Conservation (phyloP, 2,888 invertebrate species). For the Dexiosoma caninum region DNA sequence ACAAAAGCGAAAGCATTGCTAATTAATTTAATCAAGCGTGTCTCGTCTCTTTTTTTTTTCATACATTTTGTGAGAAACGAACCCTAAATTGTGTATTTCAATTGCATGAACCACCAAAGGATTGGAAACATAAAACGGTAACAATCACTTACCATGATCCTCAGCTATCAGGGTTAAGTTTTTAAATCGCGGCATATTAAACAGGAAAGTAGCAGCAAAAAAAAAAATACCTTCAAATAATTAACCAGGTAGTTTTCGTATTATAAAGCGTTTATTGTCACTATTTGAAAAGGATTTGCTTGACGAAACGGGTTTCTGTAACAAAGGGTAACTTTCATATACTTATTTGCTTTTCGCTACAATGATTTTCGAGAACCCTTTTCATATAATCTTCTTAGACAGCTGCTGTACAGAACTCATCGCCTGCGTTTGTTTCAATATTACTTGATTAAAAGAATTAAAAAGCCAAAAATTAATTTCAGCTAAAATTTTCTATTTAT, state of each 20-base stretch:
- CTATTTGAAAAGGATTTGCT: background rate
- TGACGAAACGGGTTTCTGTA: background rate
- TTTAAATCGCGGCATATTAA: background rate
- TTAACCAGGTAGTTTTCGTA: constrained; percentile 36
- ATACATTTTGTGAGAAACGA: constrained; percentile 25
- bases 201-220: constrained; percentile 27
- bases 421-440: background rate
- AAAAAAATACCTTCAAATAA: background rate
- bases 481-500: background rate
- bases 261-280: background rate
- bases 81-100: constrained; percentile 39
- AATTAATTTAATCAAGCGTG: constrained; percentile 55
- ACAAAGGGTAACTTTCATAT: constrained; percentile 39
- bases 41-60: background rate
- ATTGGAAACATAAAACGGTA: constrained; percentile 14
- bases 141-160: constrained; percentile 38
- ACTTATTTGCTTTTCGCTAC: constrained; percentile 26
- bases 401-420: constrained; percentile 23
- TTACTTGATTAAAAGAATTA: constrained; percentile 27
- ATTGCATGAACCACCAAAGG: background rate
- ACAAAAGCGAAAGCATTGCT: constrained; percentile 38
- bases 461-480: constrained; percentile 53
- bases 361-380: constrained; percentile 28
- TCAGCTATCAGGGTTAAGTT: constrained; percentile 14
- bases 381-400: constrained; percentile 17